Base-by-base conservation (phyloP, 2,797 vertebrate genomes). In the Bovichtus variegatus region DNA sequence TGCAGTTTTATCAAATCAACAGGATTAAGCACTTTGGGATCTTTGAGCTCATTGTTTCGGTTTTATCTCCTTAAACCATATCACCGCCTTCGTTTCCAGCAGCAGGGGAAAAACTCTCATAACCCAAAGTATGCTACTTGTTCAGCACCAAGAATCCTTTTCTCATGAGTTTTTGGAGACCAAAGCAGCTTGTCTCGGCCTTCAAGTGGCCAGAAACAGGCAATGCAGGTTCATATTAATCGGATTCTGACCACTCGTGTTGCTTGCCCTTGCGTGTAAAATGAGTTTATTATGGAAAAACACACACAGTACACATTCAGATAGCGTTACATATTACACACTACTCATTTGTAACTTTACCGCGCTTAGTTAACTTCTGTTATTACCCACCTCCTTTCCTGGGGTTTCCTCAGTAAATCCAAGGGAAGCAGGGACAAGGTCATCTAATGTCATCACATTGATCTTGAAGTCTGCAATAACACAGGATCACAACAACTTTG, bases 401-500 rank as follows among this genome's bases (percentile, higher is more conserved):
- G 55, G 16, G 2, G 9, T 4, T 54, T 85, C 88, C 31, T 82
- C 78, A 29, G 66, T 58, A 41, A 85, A 46, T 44, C 54, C 81
- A 47, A 70, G 6, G n/a, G 29, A 7, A 47, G 74, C 71, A 19
- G 96, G 92, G 11, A 71, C 87, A 69, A 99, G 71, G 29, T 98
- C 96, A 8, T 98, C 97, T 12, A 99, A 87, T 18, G 95, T 96
- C 90, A 97, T 87, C 58, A 98, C 69, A 46, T 98, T 98, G 15
- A 95, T 74, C 81, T 91, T 94, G 84, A 97, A 97, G 60, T 94
- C 97, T 98, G 93, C 46, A 76, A 63, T 6, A 67, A 55, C 0
- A 83, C 1, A 44, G 51, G 41, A 60, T 47, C 41, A 62, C 3
- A 58, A 59, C 1, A 54, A 7, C 46, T 1, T 44, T 51, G 29